Conservation (phyloP, 2,797 vertebrate species). For the Enteromius mattozi region DNA sequence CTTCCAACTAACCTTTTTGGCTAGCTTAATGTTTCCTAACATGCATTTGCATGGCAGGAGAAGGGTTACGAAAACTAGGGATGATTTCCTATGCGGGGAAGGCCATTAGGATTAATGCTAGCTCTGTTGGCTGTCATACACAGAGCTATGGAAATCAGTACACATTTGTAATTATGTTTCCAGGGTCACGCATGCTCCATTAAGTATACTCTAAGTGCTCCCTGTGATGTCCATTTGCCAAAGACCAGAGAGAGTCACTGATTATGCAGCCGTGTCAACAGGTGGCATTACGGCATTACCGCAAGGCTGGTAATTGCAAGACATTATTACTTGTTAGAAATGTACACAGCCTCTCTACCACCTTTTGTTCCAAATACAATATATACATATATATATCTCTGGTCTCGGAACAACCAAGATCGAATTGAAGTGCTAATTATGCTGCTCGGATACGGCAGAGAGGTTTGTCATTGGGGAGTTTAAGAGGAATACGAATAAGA, state of each 20-base stretch:
- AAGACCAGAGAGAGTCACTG: constrained; percentile 38
- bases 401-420: not conserved
- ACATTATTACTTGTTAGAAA: constrained; percentile 41
- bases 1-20: constrained; percentile 57
- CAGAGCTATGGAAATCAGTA: constrained; percentile 29
- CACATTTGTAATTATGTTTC: constrained; percentile 52
- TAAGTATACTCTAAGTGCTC: constrained; percentile 49
- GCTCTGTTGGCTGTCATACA: constrained; percentile 20
- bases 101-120: constrained; percentile 47
- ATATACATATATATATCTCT: not conserved
- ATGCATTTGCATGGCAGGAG: constrained; percentile 49
- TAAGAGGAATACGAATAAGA: constrained; percentile 40
- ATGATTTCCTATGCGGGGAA: constrained; percentile 41
- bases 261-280: constrained; percentile 45
- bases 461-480: constrained; percentile 29
- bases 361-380: constrained; percentile 13
- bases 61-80: constrained; percentile 47
- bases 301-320: constrained; percentile 36
- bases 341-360: not conserved
- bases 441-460: not conserved
- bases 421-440: constrained; percentile 12
- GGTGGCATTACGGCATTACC: constrained; percentile 42
- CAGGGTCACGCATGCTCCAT: constrained; percentile 54
- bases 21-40: constrained; percentile 55
- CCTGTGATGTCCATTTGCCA: constrained; percentile 47